Base-by-base conservation (phyloP, 2,888 invertebrate species). In the Lasioglossum pauxillum region DNA sequence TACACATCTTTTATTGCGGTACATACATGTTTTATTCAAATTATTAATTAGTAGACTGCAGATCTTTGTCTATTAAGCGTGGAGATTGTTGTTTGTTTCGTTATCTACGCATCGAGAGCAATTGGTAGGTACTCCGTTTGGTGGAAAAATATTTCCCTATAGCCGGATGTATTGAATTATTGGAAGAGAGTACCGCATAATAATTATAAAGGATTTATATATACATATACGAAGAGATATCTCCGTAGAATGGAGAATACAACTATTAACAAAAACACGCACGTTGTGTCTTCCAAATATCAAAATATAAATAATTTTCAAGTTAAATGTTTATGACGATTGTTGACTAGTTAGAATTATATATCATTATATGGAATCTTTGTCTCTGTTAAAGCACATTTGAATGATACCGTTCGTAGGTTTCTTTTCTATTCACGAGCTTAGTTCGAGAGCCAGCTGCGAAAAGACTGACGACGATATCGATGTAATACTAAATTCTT, bases 241-340 rank as follows among this genome's bases (percentile, higher is more conserved):
- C 49, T 83, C 85, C 74, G 69, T 86, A 38, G 78, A 53, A 78
- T 78, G 23, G 76, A 76, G 79, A 75, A 69, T 38, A 84, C 57
- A 80, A 76, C 74, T 80, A 71, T 79, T 83, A 79, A 86, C 72
- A 67, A 67, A 81, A 87, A 84, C 85, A 84, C 84, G 79, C 87
- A 83, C 83, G 77, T 83, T 80, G 79, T 79, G 90, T 91, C 90
- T 91, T 91, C 90, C 90, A 91, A 86, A 69, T 85, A 80, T 87
- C 82, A 81, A 82, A 87, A 80, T 86, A 78, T 88, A 81, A 82
- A 81, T 87, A 71, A 80, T 73, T 85, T 79, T 85, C 53, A 86
- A 67, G 73, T 82, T 86, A 82, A 81, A 83, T 83, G 49, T 82
- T 87, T 81, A 84, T 80, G 60, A 81, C 82, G 75, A 86, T 84